A percentile compares a stretch with the other conserved stretches of the same genome.
phyloP scores from a whole-genome alignment of 2,797 vertebrate species.

The Loris lydekkerianus region DNA sequence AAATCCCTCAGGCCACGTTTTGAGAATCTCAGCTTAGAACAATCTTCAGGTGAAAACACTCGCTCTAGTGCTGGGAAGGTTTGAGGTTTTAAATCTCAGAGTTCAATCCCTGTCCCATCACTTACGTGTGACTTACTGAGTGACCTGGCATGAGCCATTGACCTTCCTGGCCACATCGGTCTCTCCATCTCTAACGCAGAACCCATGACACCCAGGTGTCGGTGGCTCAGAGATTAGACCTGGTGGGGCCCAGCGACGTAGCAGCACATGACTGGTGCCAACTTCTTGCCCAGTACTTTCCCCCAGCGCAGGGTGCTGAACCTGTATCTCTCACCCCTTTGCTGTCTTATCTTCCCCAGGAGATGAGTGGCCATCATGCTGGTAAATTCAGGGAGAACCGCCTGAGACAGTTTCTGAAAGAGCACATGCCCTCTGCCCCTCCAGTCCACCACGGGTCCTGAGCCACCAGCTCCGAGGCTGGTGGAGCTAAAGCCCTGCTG shows the following conservation, averaged over 20 bases:
- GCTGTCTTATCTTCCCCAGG: not conserved
- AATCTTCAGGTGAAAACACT: not conserved
- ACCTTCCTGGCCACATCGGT: not conserved
- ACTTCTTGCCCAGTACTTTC: not conserved
- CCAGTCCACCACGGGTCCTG: not conserved
- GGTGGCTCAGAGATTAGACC: not conserved
- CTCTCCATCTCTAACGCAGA: not conserved
- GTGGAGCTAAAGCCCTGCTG: rapidly evolving
- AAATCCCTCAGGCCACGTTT: not conserved
- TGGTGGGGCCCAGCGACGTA: rapidly evolving
- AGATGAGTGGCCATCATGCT: not conserved
- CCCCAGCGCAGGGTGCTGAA: not conserved
- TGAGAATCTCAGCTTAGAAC: not conserved
- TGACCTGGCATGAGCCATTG: not conserved
- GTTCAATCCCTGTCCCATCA: not conserved
- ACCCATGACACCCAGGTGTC: rapidly evolving
- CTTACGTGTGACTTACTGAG: not conserved
- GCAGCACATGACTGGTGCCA: not conserved
- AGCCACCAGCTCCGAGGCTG: rapidly evolving
- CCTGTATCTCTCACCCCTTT: no score
- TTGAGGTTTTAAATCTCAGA: not conserved
- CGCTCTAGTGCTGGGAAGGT: not conserved
- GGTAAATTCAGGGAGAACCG: not conserved
- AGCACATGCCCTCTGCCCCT: rapidly evolving
- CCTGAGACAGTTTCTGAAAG: not conserved